Evolutionary conservation across 2,888 invertebrate genomes (phyloP), one percentile per base, ranked within the genome.

Genomic region (Drosophila melanosoma): DNA sequence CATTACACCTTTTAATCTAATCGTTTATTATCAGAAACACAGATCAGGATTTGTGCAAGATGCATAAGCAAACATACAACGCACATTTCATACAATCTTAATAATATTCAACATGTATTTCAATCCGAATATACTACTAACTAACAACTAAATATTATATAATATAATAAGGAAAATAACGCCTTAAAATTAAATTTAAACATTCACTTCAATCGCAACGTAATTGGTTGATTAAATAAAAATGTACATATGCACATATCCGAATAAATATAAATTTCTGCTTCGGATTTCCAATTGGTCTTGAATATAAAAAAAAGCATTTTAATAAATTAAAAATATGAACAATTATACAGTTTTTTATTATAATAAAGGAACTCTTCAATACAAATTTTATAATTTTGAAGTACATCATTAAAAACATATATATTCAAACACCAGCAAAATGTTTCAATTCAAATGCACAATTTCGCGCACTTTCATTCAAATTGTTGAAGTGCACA

Each of bases 401-500:
- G 15, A 15, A n/a, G 8, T 15, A 20, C 10, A 26, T 26, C 17
- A 11, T 36, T 26, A 3, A 3, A 11, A 36, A 23, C 7, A 23
- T 8, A 45, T 15, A 15, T 36, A 26, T 38, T 38, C 6, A 54
- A 26, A 10, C 26, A 1, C 5, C 0, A 15, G 8, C 40, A 20
- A 7, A 40, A 29, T 32, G 8, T 1, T 15, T n/a, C 3, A n/a
- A 17, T 20, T 66, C 7, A 36, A 29, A 15, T 10, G 2, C 1
- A 36, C n/a, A 32, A 26, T 38, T 76, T 40, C 58, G 51, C 72
- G 65, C 58, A 58, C 33, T 54, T 58, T 29, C 17, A 70, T 62
- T 76, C 62, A 72, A 76, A 77, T 77, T 51, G 26, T 48, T 40
- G 11, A 48, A 61, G 40, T 57, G 52, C 56, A 62, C 38, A 54